These are phyloP conservation scores for Brachyptera risi DNA, from an alignment of 2,888 invertebrate genomes.

Conservation along the genomic window DNA sequence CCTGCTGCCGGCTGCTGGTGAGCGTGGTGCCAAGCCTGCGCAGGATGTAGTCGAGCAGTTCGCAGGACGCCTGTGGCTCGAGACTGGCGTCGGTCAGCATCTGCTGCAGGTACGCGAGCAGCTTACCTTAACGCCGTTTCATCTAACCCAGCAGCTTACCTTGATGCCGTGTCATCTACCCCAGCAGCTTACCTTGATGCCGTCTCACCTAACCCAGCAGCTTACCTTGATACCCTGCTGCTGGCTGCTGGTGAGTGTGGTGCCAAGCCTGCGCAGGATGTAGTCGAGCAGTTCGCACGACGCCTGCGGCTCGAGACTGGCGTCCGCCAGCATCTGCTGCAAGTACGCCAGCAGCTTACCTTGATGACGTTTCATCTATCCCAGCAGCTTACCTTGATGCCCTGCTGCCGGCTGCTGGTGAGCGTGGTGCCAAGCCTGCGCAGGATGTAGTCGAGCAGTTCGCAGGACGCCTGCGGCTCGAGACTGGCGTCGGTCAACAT, in stretches of 20 bases:
- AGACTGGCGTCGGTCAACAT: conserved; percentile 52
- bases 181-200: background rate
- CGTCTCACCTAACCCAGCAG: too few relatives aligned
- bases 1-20: conserved; percentile 70
- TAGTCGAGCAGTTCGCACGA: conserved; percentile 87
- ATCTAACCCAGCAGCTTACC: too few relatives aligned
- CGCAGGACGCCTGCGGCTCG: conserved; percentile 58
- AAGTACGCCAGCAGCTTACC: conserved; percentile 51
- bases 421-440: conserved; percentile 79
- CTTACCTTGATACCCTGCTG: too few relatives aligned
- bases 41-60: conserved; percentile 86
- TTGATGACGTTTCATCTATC: conserved; percentile 70
- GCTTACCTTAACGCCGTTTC: conserved; percentile 67
- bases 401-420: conserved; percentile 69
- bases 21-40: conserved; percentile 79
- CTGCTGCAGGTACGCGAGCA: conserved; percentile 52
- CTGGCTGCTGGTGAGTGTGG: conserved; percentile 74
- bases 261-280: conserved; percentile 78
- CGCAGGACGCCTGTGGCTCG: conserved; percentile 59
- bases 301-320: conserved; percentile 45
- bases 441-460: conserved; percentile 86
- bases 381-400: conserved; percentile 62
- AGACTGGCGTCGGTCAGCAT: conserved; percentile 52
- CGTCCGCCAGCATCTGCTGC: conserved; percentile 54
- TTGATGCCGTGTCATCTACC: too few relatives aligned